These are phyloP conservation scores for Odocoileus virginianus DNA, from an alignment of 2,113 vertebrate genomes.

Conservation along the genomic window DNA sequence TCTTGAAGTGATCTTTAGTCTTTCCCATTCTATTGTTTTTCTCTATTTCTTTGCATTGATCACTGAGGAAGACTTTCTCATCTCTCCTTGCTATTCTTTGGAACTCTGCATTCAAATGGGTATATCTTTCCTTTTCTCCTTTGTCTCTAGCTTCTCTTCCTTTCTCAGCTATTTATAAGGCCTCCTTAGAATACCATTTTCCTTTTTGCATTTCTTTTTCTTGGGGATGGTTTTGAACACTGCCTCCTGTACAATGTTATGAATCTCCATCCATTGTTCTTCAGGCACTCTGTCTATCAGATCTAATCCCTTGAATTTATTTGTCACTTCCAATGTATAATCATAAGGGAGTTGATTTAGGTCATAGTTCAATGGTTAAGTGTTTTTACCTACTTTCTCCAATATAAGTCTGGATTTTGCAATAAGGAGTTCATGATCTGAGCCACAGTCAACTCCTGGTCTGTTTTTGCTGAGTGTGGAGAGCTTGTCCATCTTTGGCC, in stretches of 20 bases:
- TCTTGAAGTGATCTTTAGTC: neutral
- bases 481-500: neutral
- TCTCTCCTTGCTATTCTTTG: neutral
- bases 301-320: neutral
- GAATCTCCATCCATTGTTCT: neutral
- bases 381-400: neutral
- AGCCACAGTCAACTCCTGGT: neutral
- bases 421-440: neutral
- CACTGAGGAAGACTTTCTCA: neutral
- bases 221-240: neutral
- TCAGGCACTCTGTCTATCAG: neutral
- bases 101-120: neutral
- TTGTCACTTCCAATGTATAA: neutral
- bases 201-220: neutral
- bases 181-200: neutral
- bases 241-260: neutral
- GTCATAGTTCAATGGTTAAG: neutral
- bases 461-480: neutral
- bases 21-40: neutral
- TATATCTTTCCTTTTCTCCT: neutral
- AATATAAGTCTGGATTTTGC: neutral
- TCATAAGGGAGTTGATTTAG: neutral
- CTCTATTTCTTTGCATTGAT: neutral
- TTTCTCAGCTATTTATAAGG: neutral
- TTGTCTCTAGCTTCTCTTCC: neutral